phyloP scores from a whole-genome alignment of 2,797 vertebrate species.

The Chromobotia macracanthus region DNA sequence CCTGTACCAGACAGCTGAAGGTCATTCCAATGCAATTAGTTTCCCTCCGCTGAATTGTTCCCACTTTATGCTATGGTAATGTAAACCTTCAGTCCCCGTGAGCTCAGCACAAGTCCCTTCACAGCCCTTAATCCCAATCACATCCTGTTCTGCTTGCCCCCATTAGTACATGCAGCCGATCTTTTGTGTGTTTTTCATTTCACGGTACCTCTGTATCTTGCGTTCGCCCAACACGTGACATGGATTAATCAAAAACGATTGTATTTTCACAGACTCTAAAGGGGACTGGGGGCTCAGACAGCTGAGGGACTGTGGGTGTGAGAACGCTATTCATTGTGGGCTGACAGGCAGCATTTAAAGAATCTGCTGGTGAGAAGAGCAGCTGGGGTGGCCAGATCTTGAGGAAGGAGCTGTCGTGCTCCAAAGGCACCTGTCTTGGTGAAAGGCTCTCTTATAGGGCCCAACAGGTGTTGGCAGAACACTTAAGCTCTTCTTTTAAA shows the following conservation, averaged over 20 bases:
- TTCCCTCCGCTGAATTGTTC: conserved; percentile 17
- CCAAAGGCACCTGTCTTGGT: conserved; percentile 77
- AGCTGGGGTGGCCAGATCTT: conserved; percentile 50
- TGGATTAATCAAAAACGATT: conserved; percentile 36
- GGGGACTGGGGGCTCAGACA: conserved; percentile 38
- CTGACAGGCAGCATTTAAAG: conserved; percentile 69
- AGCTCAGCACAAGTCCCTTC: neutral
- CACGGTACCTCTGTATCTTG: conserved; percentile 13
- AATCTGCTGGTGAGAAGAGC: conserved; percentile 65
- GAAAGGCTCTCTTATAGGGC: conserved; percentile 77
- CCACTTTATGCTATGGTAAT: neutral
- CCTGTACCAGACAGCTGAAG: conserved; percentile 1
- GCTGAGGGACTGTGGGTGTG: conserved; percentile 56
- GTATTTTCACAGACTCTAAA: conserved; percentile 30
- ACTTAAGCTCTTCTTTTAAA: conserved; percentile 68
- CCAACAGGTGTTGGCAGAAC: conserved; percentile 76
- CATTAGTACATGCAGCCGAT: neutral
- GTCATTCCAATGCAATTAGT: conserved; percentile 30
- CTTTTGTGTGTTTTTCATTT: conserved; percentile 33
- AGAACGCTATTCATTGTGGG: conserved; percentile 58
- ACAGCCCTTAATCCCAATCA: conserved; percentile 22
- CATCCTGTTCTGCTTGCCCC: conserved; percentile 4
- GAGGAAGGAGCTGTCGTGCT: conserved; percentile 36
- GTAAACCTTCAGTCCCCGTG: conserved; percentile 7
- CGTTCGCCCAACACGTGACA: neutral